These are phyloP conservation scores for Drymonia ruficornis DNA, from an alignment of 2,888 invertebrate species.

Conservation along the genomic window DNA sequence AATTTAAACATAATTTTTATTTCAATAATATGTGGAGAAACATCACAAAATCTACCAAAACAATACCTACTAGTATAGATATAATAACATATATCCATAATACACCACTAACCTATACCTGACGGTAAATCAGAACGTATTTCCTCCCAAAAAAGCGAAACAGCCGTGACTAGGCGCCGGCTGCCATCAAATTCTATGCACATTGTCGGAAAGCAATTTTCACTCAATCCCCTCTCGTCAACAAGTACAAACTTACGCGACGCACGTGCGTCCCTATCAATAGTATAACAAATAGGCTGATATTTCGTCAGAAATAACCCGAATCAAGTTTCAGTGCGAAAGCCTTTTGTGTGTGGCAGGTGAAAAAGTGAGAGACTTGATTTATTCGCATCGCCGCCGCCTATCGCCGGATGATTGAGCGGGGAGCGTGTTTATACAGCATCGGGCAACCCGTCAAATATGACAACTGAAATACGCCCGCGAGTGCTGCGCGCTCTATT, in stretches of 20 bases:
- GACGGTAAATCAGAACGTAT: constrained; percentile 31
- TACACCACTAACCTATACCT: constrained; percentile 13
- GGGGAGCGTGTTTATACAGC: constrained; percentile 80
- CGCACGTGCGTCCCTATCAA: constrained; percentile 82
- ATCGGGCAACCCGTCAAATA: constrained; percentile 76
- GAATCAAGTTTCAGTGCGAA: constrained; percentile 83
- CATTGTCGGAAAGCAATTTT: constrained; percentile 80
- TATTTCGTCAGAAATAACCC: constrained; percentile 85
- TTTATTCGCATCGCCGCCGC: constrained; percentile 82
- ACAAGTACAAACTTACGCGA: constrained; percentile 81
- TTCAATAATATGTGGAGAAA: too few relatives aligned
- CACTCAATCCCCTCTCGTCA: constrained; percentile 80
- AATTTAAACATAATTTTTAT: too few relatives aligned
- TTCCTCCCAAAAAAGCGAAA: constrained; percentile 35
- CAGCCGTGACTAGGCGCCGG: constrained; percentile 45
- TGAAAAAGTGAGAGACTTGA: constrained; percentile 83
- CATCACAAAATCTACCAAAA: too few relatives aligned
- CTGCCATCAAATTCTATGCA: constrained; percentile 78
- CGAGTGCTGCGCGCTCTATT: constrained; percentile 40
- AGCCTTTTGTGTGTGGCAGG: constrained; percentile 84
- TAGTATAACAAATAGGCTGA: constrained; percentile 84
- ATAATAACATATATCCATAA: not conserved
- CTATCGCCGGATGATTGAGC: constrained; percentile 82
- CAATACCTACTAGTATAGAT: not conserved
- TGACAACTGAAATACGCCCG: constrained; percentile 71